Conservation (phyloP, 2,797 vertebrate species). For the Discoglossus pictus region DNA sequence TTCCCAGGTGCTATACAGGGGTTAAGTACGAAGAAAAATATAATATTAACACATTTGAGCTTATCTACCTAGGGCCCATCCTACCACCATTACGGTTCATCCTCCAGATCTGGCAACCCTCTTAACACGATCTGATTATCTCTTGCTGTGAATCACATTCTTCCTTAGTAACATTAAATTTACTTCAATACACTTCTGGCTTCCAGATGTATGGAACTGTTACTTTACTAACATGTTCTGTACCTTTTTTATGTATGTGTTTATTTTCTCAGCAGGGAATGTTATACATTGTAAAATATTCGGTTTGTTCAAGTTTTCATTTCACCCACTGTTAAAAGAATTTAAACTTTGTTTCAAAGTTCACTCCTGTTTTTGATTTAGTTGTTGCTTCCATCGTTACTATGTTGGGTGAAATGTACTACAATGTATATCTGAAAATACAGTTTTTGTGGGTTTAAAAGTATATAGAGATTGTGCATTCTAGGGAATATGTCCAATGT, state of each 20-base stretch:
- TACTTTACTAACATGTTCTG: background rate
- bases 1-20: too few relatives aligned
- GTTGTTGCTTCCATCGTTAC: too few relatives aligned
- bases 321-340: background rate
- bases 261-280: constrained; percentile 23
- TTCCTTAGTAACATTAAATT: background rate
- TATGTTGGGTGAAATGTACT: too few relatives aligned
- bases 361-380: background rate
- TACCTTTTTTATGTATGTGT: constrained; percentile 8
- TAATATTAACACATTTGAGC: too few relatives aligned
- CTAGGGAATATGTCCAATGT: too few relatives aligned
- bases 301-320: background rate
- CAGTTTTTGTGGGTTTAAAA: too few relatives aligned
- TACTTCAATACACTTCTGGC: constrained; percentile 7
- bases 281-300: background rate
- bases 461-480: too few relatives aligned
- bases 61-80: too few relatives aligned
- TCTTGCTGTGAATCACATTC: constrained; percentile 1
- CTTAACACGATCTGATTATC: background rate
- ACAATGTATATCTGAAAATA: too few relatives aligned
- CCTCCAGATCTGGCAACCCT: too few relatives aligned
- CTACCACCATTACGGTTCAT: too few relatives aligned
- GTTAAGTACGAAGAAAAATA: too few relatives aligned
- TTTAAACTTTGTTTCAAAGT: constrained; percentile 7
- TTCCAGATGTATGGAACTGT: constrained; percentile 11